These are phyloP conservation scores for Neuroterus valhalla DNA, from an alignment of 1,140 invertebrate species.

Conservation along the genomic window DNA sequence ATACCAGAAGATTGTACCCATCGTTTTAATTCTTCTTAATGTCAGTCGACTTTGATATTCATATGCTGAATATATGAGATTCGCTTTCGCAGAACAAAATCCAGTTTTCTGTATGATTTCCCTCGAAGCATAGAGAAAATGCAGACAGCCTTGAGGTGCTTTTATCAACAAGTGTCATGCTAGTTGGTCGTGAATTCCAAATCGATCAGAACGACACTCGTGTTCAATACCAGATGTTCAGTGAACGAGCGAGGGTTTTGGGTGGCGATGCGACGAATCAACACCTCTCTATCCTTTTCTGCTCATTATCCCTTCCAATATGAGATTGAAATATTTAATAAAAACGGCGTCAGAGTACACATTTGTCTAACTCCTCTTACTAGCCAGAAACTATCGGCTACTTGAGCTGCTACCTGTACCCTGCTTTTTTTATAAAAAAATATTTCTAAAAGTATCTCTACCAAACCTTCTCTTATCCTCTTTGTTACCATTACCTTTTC, in stretches of 20 bases:
- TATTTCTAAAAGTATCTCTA: too few relatives aligned
- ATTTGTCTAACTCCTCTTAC: too few relatives aligned
- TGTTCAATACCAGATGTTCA: constrained; percentile 27
- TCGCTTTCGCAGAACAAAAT: background rate
- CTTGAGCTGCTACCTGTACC: too few relatives aligned
- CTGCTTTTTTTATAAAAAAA: too few relatives aligned
- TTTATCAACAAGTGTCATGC: constrained; percentile 1
- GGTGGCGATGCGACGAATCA: background rate
- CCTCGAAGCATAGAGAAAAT: constrained; percentile 12
- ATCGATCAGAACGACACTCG: constrained; percentile 13
- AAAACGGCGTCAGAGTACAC: too few relatives aligned
- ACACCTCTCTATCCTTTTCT: too few relatives aligned
- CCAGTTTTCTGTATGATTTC: background rate
- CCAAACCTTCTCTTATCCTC: too few relatives aligned
- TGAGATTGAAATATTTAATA: too few relatives aligned
- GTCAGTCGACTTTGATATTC: constrained; percentile 11
- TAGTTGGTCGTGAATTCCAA: constrained; percentile 21
- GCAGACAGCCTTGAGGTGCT: constrained; percentile 8
- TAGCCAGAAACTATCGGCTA: too few relatives aligned
- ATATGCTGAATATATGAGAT: background rate
- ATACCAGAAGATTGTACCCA: too few relatives aligned
- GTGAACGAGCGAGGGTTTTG: background rate
- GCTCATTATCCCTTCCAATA: too few relatives aligned
- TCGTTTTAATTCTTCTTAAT: background rate
- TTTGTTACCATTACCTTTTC: too few relatives aligned